A percentile compares a stretch with the other conserved stretches of the same genome.
Conservation (phyloP, 2,888 invertebrate genomes). For the Erebia ligea region DNA sequence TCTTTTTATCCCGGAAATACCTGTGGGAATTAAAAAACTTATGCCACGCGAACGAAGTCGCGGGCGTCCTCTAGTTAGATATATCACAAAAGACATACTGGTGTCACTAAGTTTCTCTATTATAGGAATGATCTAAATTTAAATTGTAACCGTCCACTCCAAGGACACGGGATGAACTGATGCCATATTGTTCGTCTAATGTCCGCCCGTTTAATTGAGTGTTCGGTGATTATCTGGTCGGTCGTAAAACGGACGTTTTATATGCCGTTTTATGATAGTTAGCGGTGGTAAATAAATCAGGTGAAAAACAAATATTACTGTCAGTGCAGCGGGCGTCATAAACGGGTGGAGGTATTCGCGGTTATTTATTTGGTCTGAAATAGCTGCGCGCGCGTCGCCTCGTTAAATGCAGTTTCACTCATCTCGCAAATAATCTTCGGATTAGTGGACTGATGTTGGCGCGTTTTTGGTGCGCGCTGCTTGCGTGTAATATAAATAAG, state of each 20-base stretch:
- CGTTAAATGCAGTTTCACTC: conserved; percentile 70
- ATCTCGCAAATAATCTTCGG: conserved; percentile 66
- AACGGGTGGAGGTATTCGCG: conserved; percentile 58
- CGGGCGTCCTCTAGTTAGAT: no score
- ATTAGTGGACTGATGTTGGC: conserved; percentile 72
- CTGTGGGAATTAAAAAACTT: no score
- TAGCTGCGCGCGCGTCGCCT: conserved; percentile 57
- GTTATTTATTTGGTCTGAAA: conserved; percentile 63
- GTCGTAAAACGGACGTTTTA: conserved; percentile 54
- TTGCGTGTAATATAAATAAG: conserved; percentile 63
- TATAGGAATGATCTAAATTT: no score
- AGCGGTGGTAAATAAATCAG: conserved; percentile 73
- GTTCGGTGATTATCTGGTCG: conserved; percentile 50
- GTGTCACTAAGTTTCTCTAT: no score
- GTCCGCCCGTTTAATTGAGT: conserved; percentile 54
- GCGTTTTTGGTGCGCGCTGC: conserved; percentile 60
- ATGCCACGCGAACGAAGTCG: no score
- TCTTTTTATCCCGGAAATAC: no score
- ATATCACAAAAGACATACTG: no score
- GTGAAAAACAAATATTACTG: conserved; percentile 69
- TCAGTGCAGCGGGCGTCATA: conserved; percentile 65
- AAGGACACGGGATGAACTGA: not conserved
- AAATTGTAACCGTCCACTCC: not conserved
- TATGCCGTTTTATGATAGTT: conserved; percentile 57
- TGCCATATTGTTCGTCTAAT: not conserved